Evolutionary conservation across 2,113 vertebrate species (phyloP).

Genomic region (Dolichallabes microphthalmus): DNA sequence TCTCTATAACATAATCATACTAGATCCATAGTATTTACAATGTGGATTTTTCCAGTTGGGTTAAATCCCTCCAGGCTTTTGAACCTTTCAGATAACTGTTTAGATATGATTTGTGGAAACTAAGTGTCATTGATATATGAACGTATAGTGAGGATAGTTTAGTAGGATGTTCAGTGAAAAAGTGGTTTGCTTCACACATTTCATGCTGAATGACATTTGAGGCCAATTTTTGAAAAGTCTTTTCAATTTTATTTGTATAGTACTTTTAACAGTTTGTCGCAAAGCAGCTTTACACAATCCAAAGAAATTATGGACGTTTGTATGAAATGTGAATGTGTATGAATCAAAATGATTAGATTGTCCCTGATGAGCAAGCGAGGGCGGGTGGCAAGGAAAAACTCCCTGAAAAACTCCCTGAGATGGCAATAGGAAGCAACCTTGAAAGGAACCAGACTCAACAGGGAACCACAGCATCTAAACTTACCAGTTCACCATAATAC

Average conservation of each 20-base stretch:
- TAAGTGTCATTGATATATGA: background rate
- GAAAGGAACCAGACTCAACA: too few species aligned
- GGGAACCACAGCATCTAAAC: too few species aligned
- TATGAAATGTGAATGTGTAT: too few species aligned
- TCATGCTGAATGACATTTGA: background rate
- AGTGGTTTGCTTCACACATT: background rate
- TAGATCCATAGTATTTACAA: background rate
- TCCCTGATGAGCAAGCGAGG: too few species aligned
- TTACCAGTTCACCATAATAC: too few species aligned
- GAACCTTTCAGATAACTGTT: background rate
- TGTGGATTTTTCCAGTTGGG: background rate
- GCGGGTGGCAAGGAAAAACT: too few species aligned
- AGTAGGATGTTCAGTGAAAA: background rate
- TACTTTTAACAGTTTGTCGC: too few species aligned
- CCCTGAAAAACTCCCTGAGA: too few species aligned
- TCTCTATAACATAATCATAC: background rate
- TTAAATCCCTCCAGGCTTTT: background rate
- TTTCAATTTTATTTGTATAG: background rate
- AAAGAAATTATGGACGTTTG: too few species aligned
- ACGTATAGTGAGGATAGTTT: background rate
- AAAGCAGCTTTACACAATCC: too few species aligned
- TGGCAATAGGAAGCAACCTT: too few species aligned
- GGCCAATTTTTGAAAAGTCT: background rate
- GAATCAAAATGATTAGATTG: too few species aligned
- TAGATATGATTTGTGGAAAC: background rate